phyloP scores from a whole-genome alignment of 2,888 invertebrate genomes.

The Theretra japonica region DNA sequence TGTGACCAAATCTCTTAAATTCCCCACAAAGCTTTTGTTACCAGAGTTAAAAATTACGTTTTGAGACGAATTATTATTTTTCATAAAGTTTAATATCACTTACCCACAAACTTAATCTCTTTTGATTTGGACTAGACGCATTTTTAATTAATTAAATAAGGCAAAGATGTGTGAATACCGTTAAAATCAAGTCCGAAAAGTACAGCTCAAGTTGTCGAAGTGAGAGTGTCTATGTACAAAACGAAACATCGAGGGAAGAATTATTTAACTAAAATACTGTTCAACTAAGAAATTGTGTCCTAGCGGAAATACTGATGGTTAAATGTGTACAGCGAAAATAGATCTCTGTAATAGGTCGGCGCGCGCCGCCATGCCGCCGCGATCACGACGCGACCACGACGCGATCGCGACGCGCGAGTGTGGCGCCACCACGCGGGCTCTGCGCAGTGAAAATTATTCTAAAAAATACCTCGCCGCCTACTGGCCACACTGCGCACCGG shows the following conservation, averaged over 20 bases:
- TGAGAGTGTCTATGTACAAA: slow-evolving; percentile 70
- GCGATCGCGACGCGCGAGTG: slow-evolving; percentile 51
- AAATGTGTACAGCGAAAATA: slow-evolving; percentile 70
- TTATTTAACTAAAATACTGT: slow-evolving; percentile 80
- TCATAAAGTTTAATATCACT: slow-evolving; percentile 66
- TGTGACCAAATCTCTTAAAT: slow-evolving; percentile 59
- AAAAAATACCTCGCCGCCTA: slow-evolving; percentile 64
- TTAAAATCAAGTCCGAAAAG: slow-evolving; percentile 64
- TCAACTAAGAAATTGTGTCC: slow-evolving; percentile 70
- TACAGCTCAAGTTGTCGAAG: slow-evolving; percentile 55
- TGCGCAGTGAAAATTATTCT: slow-evolving; percentile 66
- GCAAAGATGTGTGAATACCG: slow-evolving; percentile 82
- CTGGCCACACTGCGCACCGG: slow-evolving; percentile 59
- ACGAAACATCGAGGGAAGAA: slow-evolving; percentile 62
- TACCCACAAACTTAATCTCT: slow-evolving; percentile 81
- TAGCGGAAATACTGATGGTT: slow-evolving; percentile 73
- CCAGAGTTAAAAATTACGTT: slow-evolving; percentile 50
- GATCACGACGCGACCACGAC: too few relatives aligned
- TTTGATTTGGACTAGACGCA: slow-evolving; percentile 84
- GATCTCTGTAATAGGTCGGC: slow-evolving; percentile 73
- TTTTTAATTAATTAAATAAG: slow-evolving; percentile 80
- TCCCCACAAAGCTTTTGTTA: slow-evolving; percentile 62
- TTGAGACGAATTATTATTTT: slow-evolving; percentile 47
- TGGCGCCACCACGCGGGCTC: slow-evolving; percentile 58
- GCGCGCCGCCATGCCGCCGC: slow-evolving; percentile 47